Conservation (phyloP, 2,888 invertebrate genomes). For the Aquatica leii region DNA sequence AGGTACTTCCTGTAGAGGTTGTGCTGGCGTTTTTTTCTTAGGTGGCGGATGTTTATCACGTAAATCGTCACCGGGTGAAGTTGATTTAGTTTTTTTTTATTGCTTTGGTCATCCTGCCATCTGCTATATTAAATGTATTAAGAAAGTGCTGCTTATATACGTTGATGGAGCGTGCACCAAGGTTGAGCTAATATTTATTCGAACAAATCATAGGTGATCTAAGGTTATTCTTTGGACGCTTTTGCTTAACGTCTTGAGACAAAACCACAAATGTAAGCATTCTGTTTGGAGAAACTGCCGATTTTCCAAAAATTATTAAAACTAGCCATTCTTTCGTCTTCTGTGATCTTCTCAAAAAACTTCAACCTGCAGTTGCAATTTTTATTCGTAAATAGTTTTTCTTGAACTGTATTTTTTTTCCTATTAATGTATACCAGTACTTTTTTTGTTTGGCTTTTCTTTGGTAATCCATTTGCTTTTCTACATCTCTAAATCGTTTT, state of each 20-base stretch:
- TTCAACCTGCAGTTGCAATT: too few species aligned
- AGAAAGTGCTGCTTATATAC: too few species aligned
- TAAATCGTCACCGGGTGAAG: not conserved
- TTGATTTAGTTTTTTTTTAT: not conserved
- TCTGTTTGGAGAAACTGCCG: too few species aligned
- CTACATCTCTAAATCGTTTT: too few species aligned
- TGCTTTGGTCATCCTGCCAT: too few species aligned
- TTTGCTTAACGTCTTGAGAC: not conserved
- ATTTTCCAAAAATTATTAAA: too few species aligned
- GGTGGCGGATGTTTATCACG: not conserved
- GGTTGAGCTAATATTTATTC: not conserved
- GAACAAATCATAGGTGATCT: not conserved
- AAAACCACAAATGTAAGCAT: not conserved
- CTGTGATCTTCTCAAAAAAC: not conserved
- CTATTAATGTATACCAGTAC: not conserved
- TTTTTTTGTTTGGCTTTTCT: too few species aligned
- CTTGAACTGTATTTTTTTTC: not conserved
- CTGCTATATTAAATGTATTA: too few species aligned
- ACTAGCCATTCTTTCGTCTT: not conserved
- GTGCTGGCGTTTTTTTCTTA: slow-evolving; percentile 1
- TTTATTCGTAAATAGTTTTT: not conserved
- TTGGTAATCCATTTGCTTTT: too few species aligned
- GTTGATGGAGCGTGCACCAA: too few species aligned
- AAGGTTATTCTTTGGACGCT: not conserved
- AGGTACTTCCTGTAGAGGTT: not conserved